phyloP scores from a whole-genome alignment of 2,797 vertebrate species.

The Gouania willdenowi region DNA sequence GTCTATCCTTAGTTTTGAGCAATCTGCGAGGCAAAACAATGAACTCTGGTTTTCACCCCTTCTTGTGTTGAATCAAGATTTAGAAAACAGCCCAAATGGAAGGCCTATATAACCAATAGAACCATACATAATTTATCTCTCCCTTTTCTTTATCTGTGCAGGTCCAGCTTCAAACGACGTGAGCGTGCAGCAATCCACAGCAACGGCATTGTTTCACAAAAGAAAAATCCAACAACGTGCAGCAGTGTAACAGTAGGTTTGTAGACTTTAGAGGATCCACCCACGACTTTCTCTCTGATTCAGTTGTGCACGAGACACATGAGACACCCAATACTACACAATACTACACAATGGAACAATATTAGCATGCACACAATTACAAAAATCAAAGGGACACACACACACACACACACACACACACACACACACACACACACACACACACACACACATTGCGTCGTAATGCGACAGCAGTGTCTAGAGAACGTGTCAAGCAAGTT shows the following conservation, averaged over 20 bases:
- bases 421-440: too few species aligned
- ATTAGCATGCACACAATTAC: too few species aligned
- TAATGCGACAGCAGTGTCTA: too few species aligned
- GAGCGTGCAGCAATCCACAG: constrained; percentile 42
- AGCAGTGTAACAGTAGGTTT: constrained; percentile 41
- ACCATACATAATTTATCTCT: too few species aligned
- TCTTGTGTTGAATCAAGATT: constrained; percentile 48
- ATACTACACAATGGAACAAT: too few species aligned
- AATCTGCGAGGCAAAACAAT: constrained; percentile 47
- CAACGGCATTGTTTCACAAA: constrained; percentile 41
- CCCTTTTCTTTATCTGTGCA: constrained; percentile 19
- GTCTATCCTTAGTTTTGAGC: constrained; percentile 45
- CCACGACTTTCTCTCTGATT: constrained; percentile 13
- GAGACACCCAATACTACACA: too few species aligned
- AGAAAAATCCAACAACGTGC: constrained; percentile 46
- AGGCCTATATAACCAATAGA: constrained; percentile 36
- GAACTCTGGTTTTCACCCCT: constrained; percentile 37
- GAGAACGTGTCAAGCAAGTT: too few species aligned
- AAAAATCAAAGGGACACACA: too few species aligned
- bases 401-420: too few species aligned
- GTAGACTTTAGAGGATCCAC: constrained; percentile 35
- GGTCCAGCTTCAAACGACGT: constrained; percentile 13
- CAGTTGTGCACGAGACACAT: too few species aligned
- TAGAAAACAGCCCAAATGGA: constrained; percentile 41
- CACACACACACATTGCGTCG: too few species aligned